phyloP scores from a whole-genome alignment of 2,113 vertebrate species.

The Monarcha castaneiventris region DNA sequence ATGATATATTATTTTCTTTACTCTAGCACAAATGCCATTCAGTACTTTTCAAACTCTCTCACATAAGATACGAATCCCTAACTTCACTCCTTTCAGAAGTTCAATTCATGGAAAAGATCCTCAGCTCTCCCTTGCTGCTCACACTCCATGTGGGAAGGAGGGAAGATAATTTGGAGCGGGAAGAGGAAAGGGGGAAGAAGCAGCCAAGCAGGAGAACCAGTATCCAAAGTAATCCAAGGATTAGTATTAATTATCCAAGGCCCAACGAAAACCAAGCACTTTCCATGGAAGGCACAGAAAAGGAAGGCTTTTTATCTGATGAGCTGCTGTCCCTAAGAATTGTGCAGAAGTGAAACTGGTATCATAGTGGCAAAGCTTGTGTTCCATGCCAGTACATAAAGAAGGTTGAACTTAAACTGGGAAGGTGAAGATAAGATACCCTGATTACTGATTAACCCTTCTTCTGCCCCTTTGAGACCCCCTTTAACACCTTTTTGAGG shows the following conservation, averaged over 20 bases:
- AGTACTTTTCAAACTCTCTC: neutral
- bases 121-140: neutral
- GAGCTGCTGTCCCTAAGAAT: neutral
- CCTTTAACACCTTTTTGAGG: neutral
- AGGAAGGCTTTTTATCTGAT: neutral
- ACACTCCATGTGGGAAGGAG: neutral
- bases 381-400: neutral
- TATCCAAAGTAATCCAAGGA: neutral
- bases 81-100: neutral
- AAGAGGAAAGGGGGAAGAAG: neutral
- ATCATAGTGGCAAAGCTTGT: neutral
- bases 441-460: neutral
- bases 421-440: neutral
- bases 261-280: fast-evolving
- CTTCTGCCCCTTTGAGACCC: neutral
- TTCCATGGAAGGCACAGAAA: neutral
- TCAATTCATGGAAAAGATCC: neutral
- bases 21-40: neutral
- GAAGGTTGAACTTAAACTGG: neutral
- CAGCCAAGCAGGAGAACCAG: neutral
- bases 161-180: neutral
- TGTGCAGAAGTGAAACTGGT: neutral
- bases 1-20: neutral
- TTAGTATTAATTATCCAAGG: neutral
- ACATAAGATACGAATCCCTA: neutral